Conservation (phyloP, 2,113 vertebrate genomes). For the Agapornis roseicollis region DNA sequence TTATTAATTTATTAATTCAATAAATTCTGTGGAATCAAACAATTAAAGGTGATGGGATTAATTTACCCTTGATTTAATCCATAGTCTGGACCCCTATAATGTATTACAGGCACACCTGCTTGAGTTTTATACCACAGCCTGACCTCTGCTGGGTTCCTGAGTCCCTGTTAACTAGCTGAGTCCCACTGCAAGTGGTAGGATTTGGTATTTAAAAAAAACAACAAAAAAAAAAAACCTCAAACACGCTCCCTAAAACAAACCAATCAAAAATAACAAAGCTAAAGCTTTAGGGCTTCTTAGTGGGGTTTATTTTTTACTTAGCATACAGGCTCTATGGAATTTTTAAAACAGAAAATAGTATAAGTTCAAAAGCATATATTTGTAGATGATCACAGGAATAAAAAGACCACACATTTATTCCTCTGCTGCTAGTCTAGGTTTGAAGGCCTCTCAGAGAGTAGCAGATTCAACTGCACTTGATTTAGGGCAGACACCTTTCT, state of each 20-base stretch:
- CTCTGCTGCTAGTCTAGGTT: background rate
- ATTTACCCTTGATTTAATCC: background rate
- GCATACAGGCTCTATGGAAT: background rate
- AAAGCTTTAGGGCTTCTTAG: background rate
- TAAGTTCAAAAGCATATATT: background rate
- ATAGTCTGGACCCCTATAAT: background rate
- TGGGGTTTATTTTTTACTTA: background rate
- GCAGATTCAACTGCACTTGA: background rate
- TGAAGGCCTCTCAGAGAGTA: background rate
- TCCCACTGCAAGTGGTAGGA: background rate
- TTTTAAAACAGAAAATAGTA: background rate
- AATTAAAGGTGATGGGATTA: background rate
- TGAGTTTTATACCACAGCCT: background rate
- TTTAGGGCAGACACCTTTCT: background rate
- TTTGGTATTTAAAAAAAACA: background rate
- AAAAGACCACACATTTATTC: background rate
- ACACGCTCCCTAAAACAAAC: background rate
- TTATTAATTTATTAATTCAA: background rate
- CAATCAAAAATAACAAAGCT: background rate
- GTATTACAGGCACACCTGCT: background rate
- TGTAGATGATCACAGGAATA: background rate
- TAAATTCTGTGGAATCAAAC: background rate
- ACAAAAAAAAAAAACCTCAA: background rate
- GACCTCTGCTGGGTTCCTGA: background rate
- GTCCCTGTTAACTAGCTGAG: background rate